Base-by-base conservation (phyloP, 2,113 vertebrate species). In the Mola mola region DNA sequence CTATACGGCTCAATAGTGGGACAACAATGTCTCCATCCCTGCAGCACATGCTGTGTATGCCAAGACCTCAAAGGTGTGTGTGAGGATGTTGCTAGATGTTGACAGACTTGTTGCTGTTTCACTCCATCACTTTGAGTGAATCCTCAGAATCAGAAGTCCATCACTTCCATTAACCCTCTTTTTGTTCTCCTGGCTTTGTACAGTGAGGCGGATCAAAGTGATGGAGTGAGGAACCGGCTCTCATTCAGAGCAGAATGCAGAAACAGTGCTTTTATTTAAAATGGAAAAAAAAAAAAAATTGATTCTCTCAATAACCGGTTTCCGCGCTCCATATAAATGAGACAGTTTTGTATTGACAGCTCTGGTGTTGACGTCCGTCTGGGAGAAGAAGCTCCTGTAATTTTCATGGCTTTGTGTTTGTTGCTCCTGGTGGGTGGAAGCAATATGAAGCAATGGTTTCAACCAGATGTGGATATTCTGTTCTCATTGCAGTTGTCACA, bases 21-120 rank as follows among this genome's bases (percentile, higher is more conserved):
- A 79, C 61, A 60, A 70, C 66, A 76, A 73, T 68, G 70, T 69
- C 66, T 68, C 65, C 51, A 20, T 69, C 59, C 31, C 70, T 51
- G 5, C 52, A 71, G 71, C 43, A 74, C 68, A 62, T 4, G 36
- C 63, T 56, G 79, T 66, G 26, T 73, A 26, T 20, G n/a, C 57
- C 51, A 66, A 33, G 31, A 61, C 29, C 40, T 26, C 4, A 2
- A 4, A 51, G 42, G 24, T 55, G 29, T 44, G 64, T 57, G 34
- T 58, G 51, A 59, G 66, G 63, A 38, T 58, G 66, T 52, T 72
- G 66, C 56, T 43, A 47, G 67, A 38, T 37, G 15, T n/a, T 53
- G 16, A 40, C 29, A 41, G 63, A 86, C 85, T 84, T 86, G 83
- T 87, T 85, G 78, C 78, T 78, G 70, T 75, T 60, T 59, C 38